Base-by-base conservation (phyloP, 2,888 invertebrate species). In the Malachius bipustulatus region DNA sequence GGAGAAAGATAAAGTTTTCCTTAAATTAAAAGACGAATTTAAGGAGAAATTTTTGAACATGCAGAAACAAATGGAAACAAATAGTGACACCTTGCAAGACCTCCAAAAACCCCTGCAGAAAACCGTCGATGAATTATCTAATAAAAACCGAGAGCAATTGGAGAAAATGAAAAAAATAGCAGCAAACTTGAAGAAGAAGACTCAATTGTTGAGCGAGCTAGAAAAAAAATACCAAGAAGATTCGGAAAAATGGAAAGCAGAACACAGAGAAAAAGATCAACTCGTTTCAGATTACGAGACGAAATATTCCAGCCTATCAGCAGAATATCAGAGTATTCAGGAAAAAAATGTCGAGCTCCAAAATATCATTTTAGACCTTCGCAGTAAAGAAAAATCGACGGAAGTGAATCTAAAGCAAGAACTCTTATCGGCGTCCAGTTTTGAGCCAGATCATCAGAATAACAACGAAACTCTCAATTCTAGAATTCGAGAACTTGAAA, bases 111-210 rank as follows among this genome's bases (percentile, higher is more conserved):
- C 54, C 24, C 46, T 65, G 28, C 59, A 59, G 40, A 29, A 40
- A 1, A 61, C 57, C 42, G 37, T 68, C n/a, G 42, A 47, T 40
- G 67, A 65, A 45, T 56, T 75, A 2, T 76, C 78, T 49, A 62
- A 54, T 4, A 80, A 77, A 52, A 73, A 75, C 44, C 77, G 75
- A 48, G 75, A 78, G 33, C 72, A 81, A 41, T 57, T 79, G 35
- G 82, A 83, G 37, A 84, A 82, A 58, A 67, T 83, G 52, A 85
- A 83, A 52, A 83, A 83, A 51, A 73, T 80, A 49, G 84, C 82
- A 0, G 70, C 77, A 0, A 80, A 73, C 51, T 65, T 84, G 6
- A 85, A 83, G 56, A 83, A 81, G 54, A 83, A 82, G 52, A 67
- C 72, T 0, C 55, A 65, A 1, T 67, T 75, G 42, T 77, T 75